Base-by-base conservation (phyloP, 2,113 vertebrate genomes). In the Mirounga angustirostris region DNA sequence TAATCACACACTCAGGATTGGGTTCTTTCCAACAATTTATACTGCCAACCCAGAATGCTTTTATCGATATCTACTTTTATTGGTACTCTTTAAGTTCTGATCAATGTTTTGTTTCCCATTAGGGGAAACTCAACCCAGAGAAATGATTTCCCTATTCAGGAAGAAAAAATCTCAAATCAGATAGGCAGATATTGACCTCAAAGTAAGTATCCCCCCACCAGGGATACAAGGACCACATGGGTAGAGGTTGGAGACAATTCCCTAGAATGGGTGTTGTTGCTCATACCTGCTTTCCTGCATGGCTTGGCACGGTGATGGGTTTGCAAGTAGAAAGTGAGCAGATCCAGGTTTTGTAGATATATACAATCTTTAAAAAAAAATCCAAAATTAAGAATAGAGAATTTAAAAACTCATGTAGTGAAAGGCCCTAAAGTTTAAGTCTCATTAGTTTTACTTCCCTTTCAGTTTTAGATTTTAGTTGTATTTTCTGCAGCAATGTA, bases 401-500 rank as follows among this genome's bases (percentile, higher is more conserved):
- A 92, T 86, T 76, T 58, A n/a, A 78, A 78, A n/a, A 30, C 50
- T 84, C 26, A 78, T 7, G 7, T 3, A 54, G 36, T 7, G 30
- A 71, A 52, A 58, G 36, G 24, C 13, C 80, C 43, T 87, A 15
- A 86, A 71, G 8, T 36, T 74, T 36, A 92, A 81, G 50, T 54
- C 19, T 78, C 82, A 61, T 85, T 89, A 22, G 5, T 79, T 92
- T 92, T 91, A 36, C 33, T 80, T 63, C 46, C 61, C 80, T 69
- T 43, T 69, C 33, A n/a, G 36, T 83, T 76, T 81, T 52, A 84
- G 11, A 16, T 52, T 83, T 73, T 40, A 78, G 22, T n/a, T 79
- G 15, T 71, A 83, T 91, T 95, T 95, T 71, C 76, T 52, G 52
- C 26, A 85, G 33, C 61, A 96, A 82, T 33, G 78, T 21, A 71